Percentiles rank a stretch among this genome's conserved stretches.
phyloP scores from a whole-genome alignment of 2,888 invertebrate species.

The Ophioninae sp. region DNA sequence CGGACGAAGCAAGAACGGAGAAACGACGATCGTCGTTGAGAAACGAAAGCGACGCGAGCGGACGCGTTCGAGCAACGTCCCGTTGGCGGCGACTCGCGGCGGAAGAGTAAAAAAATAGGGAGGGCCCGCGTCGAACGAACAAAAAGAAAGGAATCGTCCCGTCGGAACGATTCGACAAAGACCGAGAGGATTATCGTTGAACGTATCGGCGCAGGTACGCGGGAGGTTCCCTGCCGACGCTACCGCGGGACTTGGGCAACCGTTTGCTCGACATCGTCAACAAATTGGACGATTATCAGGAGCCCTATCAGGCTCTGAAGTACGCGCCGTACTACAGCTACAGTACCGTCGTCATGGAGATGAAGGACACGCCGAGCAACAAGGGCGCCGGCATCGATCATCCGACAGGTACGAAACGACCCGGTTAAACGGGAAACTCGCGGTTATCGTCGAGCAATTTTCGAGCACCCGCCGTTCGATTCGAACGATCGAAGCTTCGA shows the following conservation, averaged over 20 bases:
- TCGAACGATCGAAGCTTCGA: no score
- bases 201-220: slow-evolving; percentile 73
- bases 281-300: slow-evolving; percentile 89
- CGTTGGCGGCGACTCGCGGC: no score
- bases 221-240: slow-evolving; percentile 78
- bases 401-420: slow-evolving; percentile 71
- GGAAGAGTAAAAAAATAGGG: no score
- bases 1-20: no score
- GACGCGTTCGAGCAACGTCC: no score
- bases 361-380: slow-evolving; percentile 86
- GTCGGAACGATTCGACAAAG: slow-evolving; percentile 28
- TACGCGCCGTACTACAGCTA: slow-evolving; percentile 90
- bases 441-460: no score
- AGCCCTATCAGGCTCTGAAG: slow-evolving; percentile 89
- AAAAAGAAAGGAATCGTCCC: slow-evolving; percentile 15
- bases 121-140: no score
- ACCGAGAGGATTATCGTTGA: neutral
- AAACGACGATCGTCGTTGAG: no score
- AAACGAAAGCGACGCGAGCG: no score
- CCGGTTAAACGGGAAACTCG: no score
- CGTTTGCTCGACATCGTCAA: slow-evolving; percentile 83
- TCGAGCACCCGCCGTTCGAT: no score
- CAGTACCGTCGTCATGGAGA: slow-evolving; percentile 89
- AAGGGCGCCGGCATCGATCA: slow-evolving; percentile 78
- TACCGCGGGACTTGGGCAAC: slow-evolving; percentile 82